Conservation (phyloP, 2,797 vertebrate genomes). For the Mormyrus proboscirostris region DNA sequence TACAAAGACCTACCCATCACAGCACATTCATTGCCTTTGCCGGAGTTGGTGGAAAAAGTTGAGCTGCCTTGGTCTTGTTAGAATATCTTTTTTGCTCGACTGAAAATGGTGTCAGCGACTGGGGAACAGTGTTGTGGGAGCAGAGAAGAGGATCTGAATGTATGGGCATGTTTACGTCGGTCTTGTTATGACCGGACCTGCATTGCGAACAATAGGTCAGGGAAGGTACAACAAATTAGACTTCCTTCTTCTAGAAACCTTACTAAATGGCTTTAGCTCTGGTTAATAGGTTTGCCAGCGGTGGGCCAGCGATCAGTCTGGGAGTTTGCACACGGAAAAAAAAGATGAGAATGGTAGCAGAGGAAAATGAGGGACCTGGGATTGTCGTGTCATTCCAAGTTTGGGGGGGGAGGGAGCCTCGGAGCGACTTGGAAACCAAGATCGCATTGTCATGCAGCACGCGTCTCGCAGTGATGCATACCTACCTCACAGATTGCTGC, state of each 20-base stretch:
- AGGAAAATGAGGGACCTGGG: background rate
- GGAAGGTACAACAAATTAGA: background rate
- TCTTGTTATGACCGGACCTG: background rate
- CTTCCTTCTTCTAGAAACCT: background rate
- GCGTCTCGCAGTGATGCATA: background rate
- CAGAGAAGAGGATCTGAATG: background rate
- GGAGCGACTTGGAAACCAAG: background rate
- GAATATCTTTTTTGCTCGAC: constrained; percentile 34
- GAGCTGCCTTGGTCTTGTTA: constrained; percentile 41
- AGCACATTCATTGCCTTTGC: constrained; percentile 54
- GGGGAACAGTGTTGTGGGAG: background rate
- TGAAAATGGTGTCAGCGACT: constrained; percentile 9
- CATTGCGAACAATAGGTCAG: background rate
- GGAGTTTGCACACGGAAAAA: background rate
- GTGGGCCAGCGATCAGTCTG: background rate
- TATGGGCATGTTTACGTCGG: background rate
- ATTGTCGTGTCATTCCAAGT: background rate
- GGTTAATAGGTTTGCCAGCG: background rate
- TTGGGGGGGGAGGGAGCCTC: background rate
- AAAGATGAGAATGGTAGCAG: background rate
- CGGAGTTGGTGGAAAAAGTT: constrained; percentile 28
- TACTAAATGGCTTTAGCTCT: background rate
- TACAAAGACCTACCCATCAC: constrained; percentile 48
- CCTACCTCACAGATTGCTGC: background rate
- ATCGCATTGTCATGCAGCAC: background rate